Percentiles rank a stretch among this genome's conserved stretches.
Conservation (phyloP, 1,140 invertebrate genomes). For the Sminthurinus signatus region DNA sequence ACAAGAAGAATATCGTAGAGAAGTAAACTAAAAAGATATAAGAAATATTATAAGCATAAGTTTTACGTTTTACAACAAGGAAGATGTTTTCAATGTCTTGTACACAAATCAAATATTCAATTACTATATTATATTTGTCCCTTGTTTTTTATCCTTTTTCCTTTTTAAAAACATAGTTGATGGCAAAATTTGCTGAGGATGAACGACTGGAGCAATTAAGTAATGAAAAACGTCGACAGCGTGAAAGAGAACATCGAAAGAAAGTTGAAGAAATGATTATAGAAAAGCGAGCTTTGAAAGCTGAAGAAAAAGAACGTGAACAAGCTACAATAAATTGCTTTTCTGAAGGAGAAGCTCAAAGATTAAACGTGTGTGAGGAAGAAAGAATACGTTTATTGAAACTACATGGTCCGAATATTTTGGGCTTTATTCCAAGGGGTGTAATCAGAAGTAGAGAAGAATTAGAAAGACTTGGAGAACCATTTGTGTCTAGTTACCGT, state of each 20-base stretch:
- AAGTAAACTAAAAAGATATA: slow-evolving; percentile 20
- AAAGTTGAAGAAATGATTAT: slow-evolving; percentile 40
- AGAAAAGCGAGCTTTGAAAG: slow-evolving; percentile 30
- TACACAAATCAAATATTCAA: too few relatives aligned
- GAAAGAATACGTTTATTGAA: slow-evolving; percentile 27
- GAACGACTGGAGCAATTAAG: slow-evolving; percentile 36
- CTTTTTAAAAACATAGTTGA: too few relatives aligned
- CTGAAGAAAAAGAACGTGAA: slow-evolving; percentile 32
- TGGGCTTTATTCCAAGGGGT: slow-evolving; percentile 37
- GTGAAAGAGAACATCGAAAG: slow-evolving; percentile 32
- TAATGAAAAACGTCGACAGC: slow-evolving; percentile 28
- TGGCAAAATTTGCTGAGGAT: slow-evolving; percentile 40
- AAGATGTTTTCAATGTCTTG: too few relatives aligned
- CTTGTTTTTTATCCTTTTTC: too few relatives aligned
- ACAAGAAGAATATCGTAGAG: slow-evolving; percentile 29
- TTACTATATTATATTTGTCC: too few relatives aligned
- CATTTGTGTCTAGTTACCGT: slow-evolving; percentile 30
- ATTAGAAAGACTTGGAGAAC: slow-evolving; percentile 34
- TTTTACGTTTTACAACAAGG: too few relatives aligned
- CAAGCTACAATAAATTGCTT: slow-evolving; percentile 26
- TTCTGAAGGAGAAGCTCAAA: slow-evolving; percentile 23
- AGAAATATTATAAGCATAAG: too few relatives aligned
- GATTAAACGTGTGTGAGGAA: slow-evolving; percentile 23
- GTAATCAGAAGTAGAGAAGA: slow-evolving; percentile 32
- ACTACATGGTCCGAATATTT: slow-evolving; percentile 32